Base-by-base conservation (phyloP, 2,888 invertebrate genomes). In the Allolobophora icterica region DNA sequence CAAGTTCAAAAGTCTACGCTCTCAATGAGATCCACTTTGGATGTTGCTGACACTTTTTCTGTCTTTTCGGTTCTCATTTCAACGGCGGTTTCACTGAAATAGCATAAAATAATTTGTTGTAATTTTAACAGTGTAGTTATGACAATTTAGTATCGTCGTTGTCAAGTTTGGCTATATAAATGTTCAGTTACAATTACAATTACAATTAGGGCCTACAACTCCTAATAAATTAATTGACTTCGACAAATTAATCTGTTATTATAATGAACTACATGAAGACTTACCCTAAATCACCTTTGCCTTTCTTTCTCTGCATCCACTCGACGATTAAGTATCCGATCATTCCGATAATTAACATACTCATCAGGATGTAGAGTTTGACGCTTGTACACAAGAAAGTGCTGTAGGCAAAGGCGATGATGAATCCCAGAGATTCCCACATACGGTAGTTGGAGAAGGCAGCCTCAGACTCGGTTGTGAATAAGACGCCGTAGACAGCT, bases 391-490 rank as follows among this genome's bases (percentile, higher is more conserved):
- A 97, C 15, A 98, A 95, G 94, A 97, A 97, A 5, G 97, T 97
- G 89, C 97, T 98, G 91, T 97, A 97, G 0, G 97, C 96, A 94
- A 98, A 98, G 0, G 98, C 97, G 91, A 98, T 96, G 24, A 98
- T 98, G 92, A 98, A 98, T 90, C 98, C 98, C 0, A 97, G 96
- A 0, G 98, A 97, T 95, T 98, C 98, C 98, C 98, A 98, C 90
- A 98, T 96, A 17, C 98, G 96, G 95, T 98, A 98, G 96, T 98
- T 98, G 93, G 98, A 98, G 95, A 98, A 98, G 0, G 98, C 97
- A 0, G 98, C 98, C 94, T 98, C 98, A 94, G 98, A 97, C 93
- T 97, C 96, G 34, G 97, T 97, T 0, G 97, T 97, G 94, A 98
- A 98, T 91, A 98, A 95, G 90, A 97, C 97, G 17, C 98, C 98